Evolutionary conservation across 2,797 vertebrate genomes (phyloP), one percentile per base, ranked within the genome.

Genomic region (Malurus splendens): DNA sequence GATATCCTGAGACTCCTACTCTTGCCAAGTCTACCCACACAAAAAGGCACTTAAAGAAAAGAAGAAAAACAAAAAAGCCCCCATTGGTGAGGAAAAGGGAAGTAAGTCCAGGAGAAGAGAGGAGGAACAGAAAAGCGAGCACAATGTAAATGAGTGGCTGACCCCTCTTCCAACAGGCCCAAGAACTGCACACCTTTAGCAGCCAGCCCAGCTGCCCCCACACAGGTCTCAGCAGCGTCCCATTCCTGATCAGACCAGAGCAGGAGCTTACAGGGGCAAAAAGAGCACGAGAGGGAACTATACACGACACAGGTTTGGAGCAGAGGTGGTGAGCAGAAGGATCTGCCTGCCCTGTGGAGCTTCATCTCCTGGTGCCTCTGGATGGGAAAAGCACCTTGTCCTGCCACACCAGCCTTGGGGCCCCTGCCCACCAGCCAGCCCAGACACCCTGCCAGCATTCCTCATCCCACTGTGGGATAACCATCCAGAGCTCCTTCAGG

Each of bases 21-120:
- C 86, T n/a, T 67, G 45, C 72, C 87, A 90, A 72, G 68, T 90
- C 61, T 75, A 80, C 47, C 28, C 2, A 8, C 78, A 65, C 32
- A 84, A 86, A 91, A 95, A 95, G 93, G 93, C 94, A 94, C 92
- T 93, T 93, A 91, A 93, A 93, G 64, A 84, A 93, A 90, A 83
- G 6, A 81, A 68, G 7, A 15, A 65, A 42, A 62, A 51, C 38
- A 66, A 73, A 79, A 36, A 81, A 61, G 23, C 11, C 45, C 15
- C 51, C 71, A 70, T 71, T 2, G 2, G 42, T 79, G 39, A 76
- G 54, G n/a, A 52, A 79, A 60, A 72, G 22, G 28, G 55, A 41
- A 52, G 3, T 11, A 62, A 62, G 32, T 18, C 48, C n/a, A 54
- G 73, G 36, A 80, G 54, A 84, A 54, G 39, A 80, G 20, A 75